Base-by-base conservation (phyloP, 2,888 invertebrate species). In the Pecten maximus region DNA sequence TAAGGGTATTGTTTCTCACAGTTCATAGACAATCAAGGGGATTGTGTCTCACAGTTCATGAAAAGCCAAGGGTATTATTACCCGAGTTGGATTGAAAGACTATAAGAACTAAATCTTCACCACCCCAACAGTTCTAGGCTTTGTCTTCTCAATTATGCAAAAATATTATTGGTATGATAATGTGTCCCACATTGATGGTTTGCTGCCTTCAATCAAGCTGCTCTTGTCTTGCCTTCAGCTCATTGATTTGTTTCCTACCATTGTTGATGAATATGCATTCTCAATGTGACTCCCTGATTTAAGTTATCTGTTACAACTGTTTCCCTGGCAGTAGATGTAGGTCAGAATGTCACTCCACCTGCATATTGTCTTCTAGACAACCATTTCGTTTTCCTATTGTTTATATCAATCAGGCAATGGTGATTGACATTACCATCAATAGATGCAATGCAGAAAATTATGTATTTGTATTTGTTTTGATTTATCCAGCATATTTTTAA, bases 261-360 rank as follows among this genome's bases (percentile, higher is more conserved):
- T 23, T 60, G 60, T 60, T n/a, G 60, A 60, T 60, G 60, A 60
- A 60, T 60, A n/a, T 60, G 60, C 60, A n/a, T 60, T 60, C n/a
- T 23, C n/a, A 60, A n/a, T 60, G n/a, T n/a, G 60, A n/a, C 60
- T 74, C 35, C 35, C 74, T 74, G 28, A 35, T 74, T 74, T 74
- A 12, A 54, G 28, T 74, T 35, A 28, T 35, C 74, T 28, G 35
- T 0, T 74, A 60, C 60, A 60, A 60, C 60, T n/a, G n/a, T 60
- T 60, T 60, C 60, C 44, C n/a, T 74, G 74, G 6, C 35, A 35
- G 74, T 35, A 8, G 28, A 10, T 15, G 16, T 35, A 74, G 35
- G 74, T 23, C 74, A 35, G 8, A 74, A 74, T 74, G 35, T 74
- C 35, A 74, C 23, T 54, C 23, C n/a, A 1, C 16, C 54, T 54